Evolutionary conservation across 2,888 invertebrate species (phyloP), one percentile per base, ranked within the genome.

Genomic region (Cinara cedri): DNA sequence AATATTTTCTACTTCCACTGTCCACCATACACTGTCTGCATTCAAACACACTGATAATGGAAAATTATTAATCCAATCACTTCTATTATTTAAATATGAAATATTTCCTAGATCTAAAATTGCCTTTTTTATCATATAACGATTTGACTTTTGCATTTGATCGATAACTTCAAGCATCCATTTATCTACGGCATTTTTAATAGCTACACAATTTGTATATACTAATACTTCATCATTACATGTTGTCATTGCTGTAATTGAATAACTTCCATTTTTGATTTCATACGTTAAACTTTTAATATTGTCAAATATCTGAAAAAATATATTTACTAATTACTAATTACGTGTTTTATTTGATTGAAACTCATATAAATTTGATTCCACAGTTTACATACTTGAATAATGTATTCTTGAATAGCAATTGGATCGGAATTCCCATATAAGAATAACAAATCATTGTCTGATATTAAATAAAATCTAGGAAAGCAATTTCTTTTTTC

Each of bases 1-100:
- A 0, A 95, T 93, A 84, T 96, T 93, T 85, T 97, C 96, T 0
- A 96, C 95, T 86, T 97, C 96, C 10, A 94, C 94, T 0, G 96
- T 96, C 96, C 96, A 97, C 96, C 96, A 97, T 2, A 96, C 92
- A 84, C 93, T 93, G 87, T 95, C 95, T 0, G 93, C 93, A 0
- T 92, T 94, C 19, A 95, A 87, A 82, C 93, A 90, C 62, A 94
- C 90, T 93, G 94, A 94, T 70, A 96, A 96, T 85, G 93, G 93
- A 86, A 93, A 96, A 83, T 93, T 91, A 85, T 95, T 84, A 88
- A 96, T 95, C 96, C 96, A 97, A 42, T 93, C 90, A 2, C 91
- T 90, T 85, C 46, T 46, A 19, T 10, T 14, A 14, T 91, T 89
- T 44, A 89, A 87, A 75, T 85, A 85, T 26, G 90, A 89, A 83